Conservation (phyloP, 2,797 vertebrate genomes). For the Paedocypris micromegethes region DNA sequence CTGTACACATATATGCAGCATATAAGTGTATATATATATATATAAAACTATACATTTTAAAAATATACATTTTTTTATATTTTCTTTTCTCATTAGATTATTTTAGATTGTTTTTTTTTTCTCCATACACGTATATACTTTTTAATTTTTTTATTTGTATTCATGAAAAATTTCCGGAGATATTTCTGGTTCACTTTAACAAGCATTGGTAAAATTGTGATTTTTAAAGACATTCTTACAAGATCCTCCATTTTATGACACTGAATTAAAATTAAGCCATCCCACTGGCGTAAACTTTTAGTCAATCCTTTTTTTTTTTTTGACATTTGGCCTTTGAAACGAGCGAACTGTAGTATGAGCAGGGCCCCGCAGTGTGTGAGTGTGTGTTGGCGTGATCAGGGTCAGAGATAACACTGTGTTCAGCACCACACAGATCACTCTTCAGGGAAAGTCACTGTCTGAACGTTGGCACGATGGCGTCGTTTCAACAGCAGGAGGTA, state of each 20-base stretch:
- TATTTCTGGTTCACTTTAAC: too few relatives aligned
- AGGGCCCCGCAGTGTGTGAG: conserved; percentile 16
- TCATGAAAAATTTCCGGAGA: too few relatives aligned
- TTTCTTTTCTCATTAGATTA: too few relatives aligned
- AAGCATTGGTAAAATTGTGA: too few relatives aligned
- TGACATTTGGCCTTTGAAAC: conserved; percentile 18
- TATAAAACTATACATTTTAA: too few relatives aligned
- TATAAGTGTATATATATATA: too few relatives aligned
- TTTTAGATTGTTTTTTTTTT: too few relatives aligned
- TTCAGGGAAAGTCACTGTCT: conserved; percentile 18
- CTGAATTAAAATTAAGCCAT: background rate
- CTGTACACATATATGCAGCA: too few relatives aligned
- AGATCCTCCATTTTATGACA: conserved; percentile 12
- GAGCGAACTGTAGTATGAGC: conserved; percentile 14
- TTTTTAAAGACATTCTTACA: too few relatives aligned
- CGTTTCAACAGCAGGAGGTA: conserved; percentile 28
- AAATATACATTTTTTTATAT: too few relatives aligned
- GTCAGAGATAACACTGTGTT: conserved; percentile 23
- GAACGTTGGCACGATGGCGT: conserved; percentile 1
- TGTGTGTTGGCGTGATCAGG: conserved; percentile 26
- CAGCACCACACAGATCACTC: conserved; percentile 7
- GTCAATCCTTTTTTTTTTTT: conserved; percentile 15
- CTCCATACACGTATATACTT: too few relatives aligned
- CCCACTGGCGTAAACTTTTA: conserved; percentile 4
- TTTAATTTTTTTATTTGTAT: too few relatives aligned